Percentiles rank a stretch among this genome's conserved stretches.
phyloP scores from a whole-genome alignment of 2,888 invertebrate genomes.

The Watsonalla binaria region DNA sequence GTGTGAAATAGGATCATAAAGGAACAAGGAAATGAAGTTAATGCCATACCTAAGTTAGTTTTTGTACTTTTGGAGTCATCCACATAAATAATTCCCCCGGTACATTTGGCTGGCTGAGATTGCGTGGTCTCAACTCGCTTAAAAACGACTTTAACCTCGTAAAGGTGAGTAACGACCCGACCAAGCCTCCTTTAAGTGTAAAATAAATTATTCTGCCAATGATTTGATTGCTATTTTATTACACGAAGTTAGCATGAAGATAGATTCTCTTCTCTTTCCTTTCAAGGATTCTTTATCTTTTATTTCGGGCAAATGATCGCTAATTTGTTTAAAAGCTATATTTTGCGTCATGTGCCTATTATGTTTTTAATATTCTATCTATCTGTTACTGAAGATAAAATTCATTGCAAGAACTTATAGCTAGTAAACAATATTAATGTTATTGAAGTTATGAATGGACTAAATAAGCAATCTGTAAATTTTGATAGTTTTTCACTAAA shows the following conservation, averaged over 20 bases:
- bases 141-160: constrained; percentile 62
- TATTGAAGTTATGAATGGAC: too few relatives aligned
- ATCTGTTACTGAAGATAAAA: too few relatives aligned
- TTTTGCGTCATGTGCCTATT: too few relatives aligned
- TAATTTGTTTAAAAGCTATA: too few relatives aligned
- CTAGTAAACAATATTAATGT: too few relatives aligned
- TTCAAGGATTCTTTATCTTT: neutral
- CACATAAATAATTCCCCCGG: constrained; percentile 50
- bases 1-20: too few relatives aligned
- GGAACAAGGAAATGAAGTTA: neutral
- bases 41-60: constrained; percentile 23
- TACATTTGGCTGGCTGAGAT: constrained; percentile 54
- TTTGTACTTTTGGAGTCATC: constrained; percentile 30
- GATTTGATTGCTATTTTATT: constrained; percentile 45
- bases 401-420: too few relatives aligned
- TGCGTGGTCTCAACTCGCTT: constrained; percentile 63
- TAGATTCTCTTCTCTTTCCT: neutral
- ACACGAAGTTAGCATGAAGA: constrained; percentile 10
- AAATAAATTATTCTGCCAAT: constrained; percentile 50
- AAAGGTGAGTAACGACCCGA: constrained; percentile 58
- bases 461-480: too few relatives aligned
- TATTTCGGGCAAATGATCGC: neutral
- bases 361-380: too few relatives aligned
- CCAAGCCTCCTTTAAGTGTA: constrained; percentile 34
- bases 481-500: too few relatives aligned